Base-by-base conservation (phyloP, 2,888 invertebrate genomes). In the Osedax fenrisi region DNA sequence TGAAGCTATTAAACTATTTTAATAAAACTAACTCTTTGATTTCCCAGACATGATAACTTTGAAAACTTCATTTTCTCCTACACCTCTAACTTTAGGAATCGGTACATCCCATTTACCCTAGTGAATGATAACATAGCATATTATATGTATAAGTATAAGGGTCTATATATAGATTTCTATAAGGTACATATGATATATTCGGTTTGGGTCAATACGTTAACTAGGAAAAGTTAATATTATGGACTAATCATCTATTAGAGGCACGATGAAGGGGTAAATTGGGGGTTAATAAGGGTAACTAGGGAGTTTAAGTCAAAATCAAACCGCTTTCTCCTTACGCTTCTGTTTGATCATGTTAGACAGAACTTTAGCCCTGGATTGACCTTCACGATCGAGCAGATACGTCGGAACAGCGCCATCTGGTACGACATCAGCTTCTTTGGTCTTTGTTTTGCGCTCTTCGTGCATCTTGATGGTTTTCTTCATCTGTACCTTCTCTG, bases 311-410 rank as follows among this genome's bases (percentile, higher is more conserved):
- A n/a, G n/a, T n/a, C n/a, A n/a, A n/a, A n/a, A n/a, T n/a, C n/a
- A 80, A 80, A 86, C 86, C 74, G 95, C 96, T 82, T 99, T 98
- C 84, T 99, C 98, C 85, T 98, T 98, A 0, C 98, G 89, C 85
- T 99, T 98, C 85, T 99, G 97, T 86, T 98, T 98, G 77, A 98
- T 94, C 92, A 96, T 96, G 84, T 97, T 98, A 0, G 96, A 96
- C 0, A 98, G 87, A 24, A 97, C 91, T 86, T 97, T 98, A 1
- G 96, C 94, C 66, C 92, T 88, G 0, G 91, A 90, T 83, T 96
- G 93, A 3, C 92, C 90, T 86, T 97, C 93, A 86, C 98, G 89
- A 87, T 99, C 98, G 74, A 99, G 87, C n/a, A 99, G 88, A 85
- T 97, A 98, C 0, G 92, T 92, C 0, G 98, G 97, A 72, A 96